Evolutionary conservation across 2,113 vertebrate species (phyloP).

Genomic region (Athene noctua): DNA sequence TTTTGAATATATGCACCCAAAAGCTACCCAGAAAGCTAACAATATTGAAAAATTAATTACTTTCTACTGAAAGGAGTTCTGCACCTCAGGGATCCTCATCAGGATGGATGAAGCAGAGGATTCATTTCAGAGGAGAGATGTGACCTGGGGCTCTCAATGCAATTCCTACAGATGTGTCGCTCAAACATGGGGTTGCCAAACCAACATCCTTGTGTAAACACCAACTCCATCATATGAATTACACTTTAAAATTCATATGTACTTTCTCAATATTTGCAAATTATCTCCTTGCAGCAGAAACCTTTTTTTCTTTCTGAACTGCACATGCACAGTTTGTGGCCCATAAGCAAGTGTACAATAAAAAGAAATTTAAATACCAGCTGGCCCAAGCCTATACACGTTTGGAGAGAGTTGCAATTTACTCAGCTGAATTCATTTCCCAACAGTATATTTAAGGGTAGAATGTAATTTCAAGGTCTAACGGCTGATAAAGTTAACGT

Average conservation of each 20-base stretch:
- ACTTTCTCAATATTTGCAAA: conserved; percentile 37
- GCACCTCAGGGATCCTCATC: background rate
- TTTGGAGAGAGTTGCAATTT: conserved; percentile 18
- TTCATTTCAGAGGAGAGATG: background rate
- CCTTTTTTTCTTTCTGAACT: background rate
- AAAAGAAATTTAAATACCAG: conserved; percentile 39
- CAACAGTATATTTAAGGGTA: conserved; percentile 37
- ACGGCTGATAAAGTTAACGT: background rate
- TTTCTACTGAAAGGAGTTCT: background rate
- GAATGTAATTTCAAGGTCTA: conserved; percentile 63
- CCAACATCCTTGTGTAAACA: conserved; percentile 30
- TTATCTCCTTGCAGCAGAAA: background rate
- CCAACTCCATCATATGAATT: conserved; percentile 46
- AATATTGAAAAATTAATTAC: background rate
- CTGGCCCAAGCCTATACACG: background rate
- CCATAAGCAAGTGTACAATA: background rate
- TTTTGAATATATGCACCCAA: background rate
- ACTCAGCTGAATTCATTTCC: conserved; percentile 59
- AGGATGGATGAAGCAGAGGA: background rate
- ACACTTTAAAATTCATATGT: conserved; percentile 46
- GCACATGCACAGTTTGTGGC: background rate
- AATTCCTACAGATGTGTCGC: background rate
- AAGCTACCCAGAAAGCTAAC: background rate
- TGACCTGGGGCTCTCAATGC: background rate
- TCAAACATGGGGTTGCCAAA: conserved; percentile 14